phyloP scores from a whole-genome alignment of 2,797 vertebrate species.

The Gorsachius magnificus region DNA sequence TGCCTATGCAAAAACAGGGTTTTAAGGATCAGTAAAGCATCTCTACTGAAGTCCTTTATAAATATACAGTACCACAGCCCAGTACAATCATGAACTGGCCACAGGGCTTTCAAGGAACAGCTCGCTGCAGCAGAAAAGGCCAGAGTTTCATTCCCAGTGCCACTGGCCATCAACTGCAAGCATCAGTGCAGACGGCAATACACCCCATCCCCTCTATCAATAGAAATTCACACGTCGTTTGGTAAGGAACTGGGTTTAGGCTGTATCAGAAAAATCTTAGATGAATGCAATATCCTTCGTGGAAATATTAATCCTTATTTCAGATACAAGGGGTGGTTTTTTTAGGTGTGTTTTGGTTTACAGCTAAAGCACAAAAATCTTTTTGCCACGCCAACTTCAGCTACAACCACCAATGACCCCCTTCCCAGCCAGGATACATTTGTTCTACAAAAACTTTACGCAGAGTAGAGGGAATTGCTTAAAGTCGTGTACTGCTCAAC shows the following conservation, averaged over 20 bases:
- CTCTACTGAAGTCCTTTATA: background rate
- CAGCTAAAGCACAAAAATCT: background rate
- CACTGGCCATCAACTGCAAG: background rate
- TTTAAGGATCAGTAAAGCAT: background rate
- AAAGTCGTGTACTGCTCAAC: constrained; percentile 70
- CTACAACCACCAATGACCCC: background rate
- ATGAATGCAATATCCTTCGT: background rate
- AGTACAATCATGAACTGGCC: background rate
- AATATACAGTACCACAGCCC: background rate
- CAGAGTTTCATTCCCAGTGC: background rate
- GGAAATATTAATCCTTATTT: background rate
- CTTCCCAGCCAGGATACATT: background rate
- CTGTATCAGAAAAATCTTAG: background rate
- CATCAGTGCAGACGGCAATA: background rate
- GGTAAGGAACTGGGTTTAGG: background rate
- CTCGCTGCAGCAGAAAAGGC: background rate
- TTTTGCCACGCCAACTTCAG: background rate
- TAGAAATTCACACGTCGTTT: background rate
- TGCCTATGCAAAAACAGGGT: background rate
- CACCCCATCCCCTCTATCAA: background rate
- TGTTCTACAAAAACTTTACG: background rate
- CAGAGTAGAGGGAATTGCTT: background rate
- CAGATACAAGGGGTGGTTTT: background rate
- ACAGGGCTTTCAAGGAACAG: background rate
- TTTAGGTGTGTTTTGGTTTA: constrained; percentile 1